Evolutionary conservation across 35 echinoderm and acorn worm species (phyloP), one percentile per base, ranked within the genome.

Genomic region (Heliocidaris erythrogramma): DNA sequence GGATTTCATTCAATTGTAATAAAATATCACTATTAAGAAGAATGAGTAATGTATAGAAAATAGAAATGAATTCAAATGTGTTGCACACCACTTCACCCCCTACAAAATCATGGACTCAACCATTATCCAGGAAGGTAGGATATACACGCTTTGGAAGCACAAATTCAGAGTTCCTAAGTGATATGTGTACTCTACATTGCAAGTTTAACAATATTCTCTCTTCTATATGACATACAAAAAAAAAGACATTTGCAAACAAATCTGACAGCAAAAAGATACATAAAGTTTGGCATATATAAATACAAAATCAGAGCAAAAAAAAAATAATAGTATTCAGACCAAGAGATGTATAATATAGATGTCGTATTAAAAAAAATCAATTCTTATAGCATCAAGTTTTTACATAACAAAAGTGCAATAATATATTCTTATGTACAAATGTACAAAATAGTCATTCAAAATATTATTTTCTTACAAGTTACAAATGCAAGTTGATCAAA

Each of bases 381-480:
- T 48, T 89, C 21, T 89, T 89, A 89, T 89, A 89, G 65, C 65
- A 78, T 89, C 47, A 89, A 89, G 87, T 89, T 89, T 89, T 32
- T 89, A 89, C 87, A 89, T 89, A 89, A 89, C 87, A 89, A 32
- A 42, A 89, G 87, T 89, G 87, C 87, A 89, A 89, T 89, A 89
- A 89, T 89, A 89, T 89, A 89, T 89, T 89, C 87, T 89, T 89
- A 89, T 89, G 87, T 89, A 89, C 87, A 89, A 47, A 47, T 89
- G 87, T 89, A 89, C 87, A 89, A 89, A 78, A 89, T 89, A 89
- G 87, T 89, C 87, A 89, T 89, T 47, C 87, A 89, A 89, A 89
- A 89, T 89, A 89, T 78, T 78, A 78, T 78, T 78, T 78, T 78
- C 65, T 78, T 78, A 42, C 65, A 78, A 78, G 27, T 78, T 89